phyloP scores from a whole-genome alignment of 30 jellyfish, hydroid and myxozoan genomes.

The Turritopsis dohrnii region DNA sequence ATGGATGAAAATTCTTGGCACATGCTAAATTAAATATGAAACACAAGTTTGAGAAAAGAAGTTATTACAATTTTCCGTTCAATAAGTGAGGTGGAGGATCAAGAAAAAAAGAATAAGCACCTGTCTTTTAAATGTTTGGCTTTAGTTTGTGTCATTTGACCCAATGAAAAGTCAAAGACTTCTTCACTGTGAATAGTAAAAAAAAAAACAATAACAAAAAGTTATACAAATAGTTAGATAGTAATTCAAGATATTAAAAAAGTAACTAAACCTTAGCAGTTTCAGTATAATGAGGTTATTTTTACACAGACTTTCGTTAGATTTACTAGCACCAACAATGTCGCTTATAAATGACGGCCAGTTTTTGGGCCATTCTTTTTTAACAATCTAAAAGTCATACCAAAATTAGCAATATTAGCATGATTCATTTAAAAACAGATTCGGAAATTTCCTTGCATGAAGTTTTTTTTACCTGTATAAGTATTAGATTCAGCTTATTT shows the following conservation, averaged over 20 bases:
- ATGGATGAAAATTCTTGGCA: conserved; percentile 94
- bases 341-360: conserved; percentile 99
- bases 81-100: background rate
- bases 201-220: background rate
- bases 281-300: conserved; percentile 80
- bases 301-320: conserved; percentile 90
- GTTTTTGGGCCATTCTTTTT: conserved; percentile 97
- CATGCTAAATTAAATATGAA: conserved; percentile 60
- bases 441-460: background rate
- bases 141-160: conserved; percentile 94
- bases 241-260: too few species aligned
- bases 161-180: conserved; percentile 95
- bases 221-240: too few species aligned
- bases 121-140: conserved; percentile 94
- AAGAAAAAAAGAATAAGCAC: conserved; percentile 16
- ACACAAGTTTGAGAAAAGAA: background rate
- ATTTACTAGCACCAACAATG: conserved; percentile 89
- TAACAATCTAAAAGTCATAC: conserved; percentile 60
- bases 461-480: conserved; percentile 65
- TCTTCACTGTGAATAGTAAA: conserved; percentile 76
- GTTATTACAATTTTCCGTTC: background rate
- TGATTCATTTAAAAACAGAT: background rate
- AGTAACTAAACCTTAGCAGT: conserved; percentile 84
- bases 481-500: conserved; percentile 69
- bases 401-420: background rate